Conservation (phyloP, 2,888 invertebrate genomes). For the Drosophila lacicola region DNA sequence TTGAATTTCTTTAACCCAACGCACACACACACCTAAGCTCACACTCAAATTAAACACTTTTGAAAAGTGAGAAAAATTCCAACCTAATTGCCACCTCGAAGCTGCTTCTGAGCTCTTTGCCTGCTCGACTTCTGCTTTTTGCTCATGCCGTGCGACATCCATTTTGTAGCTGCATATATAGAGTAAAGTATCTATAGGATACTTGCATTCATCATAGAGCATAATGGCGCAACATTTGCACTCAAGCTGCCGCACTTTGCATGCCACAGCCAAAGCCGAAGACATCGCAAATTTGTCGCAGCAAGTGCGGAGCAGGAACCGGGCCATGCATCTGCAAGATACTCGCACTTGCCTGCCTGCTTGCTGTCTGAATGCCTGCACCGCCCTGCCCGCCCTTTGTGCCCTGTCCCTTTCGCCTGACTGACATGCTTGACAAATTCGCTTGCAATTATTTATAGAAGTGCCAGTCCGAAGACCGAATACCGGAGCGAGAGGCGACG, state of each 20-base stretch:
- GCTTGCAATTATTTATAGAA: slow-evolving; percentile 79
- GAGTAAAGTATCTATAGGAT: slow-evolving; percentile 33
- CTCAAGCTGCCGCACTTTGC: slow-evolving; percentile 71
- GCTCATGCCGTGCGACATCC: slow-evolving; percentile 18
- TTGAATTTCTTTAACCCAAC: neutral
- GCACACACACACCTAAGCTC: slow-evolving; percentile 1
- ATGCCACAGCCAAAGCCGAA: slow-evolving; percentile 57
- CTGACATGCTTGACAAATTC: slow-evolving; percentile 76
- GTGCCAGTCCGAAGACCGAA: slow-evolving; percentile 54
- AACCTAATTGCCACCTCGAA: slow-evolving; percentile 49
- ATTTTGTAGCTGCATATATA: slow-evolving; percentile 8
- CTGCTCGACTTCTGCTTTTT: slow-evolving; percentile 16
- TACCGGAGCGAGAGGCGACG: slow-evolving; percentile 35
- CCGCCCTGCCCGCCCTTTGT: neutral
- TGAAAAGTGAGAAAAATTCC: slow-evolving; percentile 31
- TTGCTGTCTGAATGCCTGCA: neutral
- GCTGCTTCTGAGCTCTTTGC: slow-evolving; percentile 17
- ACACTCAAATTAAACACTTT: slow-evolving; percentile 37
- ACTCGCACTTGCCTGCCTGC: slow-evolving; percentile 29
- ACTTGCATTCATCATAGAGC: slow-evolving; percentile 52
- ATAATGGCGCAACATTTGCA: slow-evolving; percentile 78
- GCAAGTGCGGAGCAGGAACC: slow-evolving; percentile 19
- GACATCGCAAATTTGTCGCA: slow-evolving; percentile 74
- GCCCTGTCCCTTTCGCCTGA: slow-evolving; percentile 17
- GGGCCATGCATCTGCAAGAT: slow-evolving; percentile 47